These are phyloP conservation scores for Saguinus midas DNA, from an alignment of 2,113 vertebrate species.

Conservation along the genomic window DNA sequence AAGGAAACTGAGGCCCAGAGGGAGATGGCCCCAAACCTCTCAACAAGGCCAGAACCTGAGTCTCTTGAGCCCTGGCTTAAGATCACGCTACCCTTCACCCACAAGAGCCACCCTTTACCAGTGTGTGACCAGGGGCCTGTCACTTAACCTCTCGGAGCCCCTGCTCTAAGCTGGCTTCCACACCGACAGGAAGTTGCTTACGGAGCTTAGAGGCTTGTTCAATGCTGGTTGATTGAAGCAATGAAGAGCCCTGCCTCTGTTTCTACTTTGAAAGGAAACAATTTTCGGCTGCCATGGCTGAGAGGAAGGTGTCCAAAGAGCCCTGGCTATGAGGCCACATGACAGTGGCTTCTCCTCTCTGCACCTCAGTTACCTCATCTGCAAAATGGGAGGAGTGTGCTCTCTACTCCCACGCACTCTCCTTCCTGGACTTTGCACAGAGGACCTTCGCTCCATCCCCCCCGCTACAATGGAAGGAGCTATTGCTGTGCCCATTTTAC, in stretches of 20 bases:
- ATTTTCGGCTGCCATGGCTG: neutral
- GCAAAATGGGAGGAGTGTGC: neutral
- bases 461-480: neutral
- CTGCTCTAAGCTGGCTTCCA: neutral
- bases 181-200: too few species aligned
- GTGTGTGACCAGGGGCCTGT: neutral
- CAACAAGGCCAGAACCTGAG: neutral
- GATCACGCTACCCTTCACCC: neutral
- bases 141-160: neutral
- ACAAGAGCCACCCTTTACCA: neutral
- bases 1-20: neutral
- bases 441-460: neutral
- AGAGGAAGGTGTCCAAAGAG: neutral
- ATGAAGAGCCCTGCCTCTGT: neutral
- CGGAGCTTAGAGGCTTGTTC: too few species aligned
- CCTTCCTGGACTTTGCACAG: neutral
- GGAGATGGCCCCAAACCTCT: neutral
- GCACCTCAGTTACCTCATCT: neutral
- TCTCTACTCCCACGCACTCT: neutral
- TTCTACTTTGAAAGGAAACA: neutral
- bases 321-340: neutral
- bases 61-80: neutral
- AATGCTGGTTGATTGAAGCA: neutral
- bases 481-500: neutral
- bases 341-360: too few species aligned